Base-by-base conservation (phyloP, 2,888 invertebrate genomes). In the Drosophila algonquin region DNA sequence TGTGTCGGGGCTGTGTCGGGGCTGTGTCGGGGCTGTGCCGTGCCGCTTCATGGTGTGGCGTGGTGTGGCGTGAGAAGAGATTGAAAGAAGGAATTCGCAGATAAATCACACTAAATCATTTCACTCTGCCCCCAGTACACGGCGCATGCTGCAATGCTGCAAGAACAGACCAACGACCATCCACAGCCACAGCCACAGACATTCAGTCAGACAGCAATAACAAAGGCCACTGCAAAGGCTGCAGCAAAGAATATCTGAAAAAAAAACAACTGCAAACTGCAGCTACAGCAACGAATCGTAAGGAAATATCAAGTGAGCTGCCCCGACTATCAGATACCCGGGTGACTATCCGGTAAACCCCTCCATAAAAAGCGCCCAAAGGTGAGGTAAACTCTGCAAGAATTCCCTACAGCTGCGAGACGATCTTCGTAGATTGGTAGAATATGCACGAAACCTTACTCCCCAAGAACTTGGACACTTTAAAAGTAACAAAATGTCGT, bases 31-130 rank as follows among this genome's bases (percentile, higher is more conserved):
- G 35, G 52, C 52, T 53, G 30, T 24, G 14, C 50, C 50, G 16
- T n/a, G 21, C 54, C 52, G 56, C 24, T 10, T 16, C 24, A 10
- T 57, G 24, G 5, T 50, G 21, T 53, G 16, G 9, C 70, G 56
- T 67, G 30, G n/a, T 80, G 88, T 68, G 89, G 89, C 89, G 89
- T 89, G 89, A 89, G 89, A 89, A 90, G 89, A 89, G 89, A 89
- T 89, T 90, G 86, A 90, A 89, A 82, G 79, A 76, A 84, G 89
- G 90, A 87, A 90, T 87, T 85, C 84, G 79, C 89, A 90, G 89
- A 89, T 89, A 89, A 89, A 89, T 89, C 89, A 89, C 90, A 89
- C 88, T 87, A 90, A 90, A 89, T 90, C 89, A 84, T 84, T 90
- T 90, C 89, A 81, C 87, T 81, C 77, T 73, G 55, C 75, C 65